Conservation (phyloP, 1,140 invertebrate species). For the Lycorma delicatula region DNA sequence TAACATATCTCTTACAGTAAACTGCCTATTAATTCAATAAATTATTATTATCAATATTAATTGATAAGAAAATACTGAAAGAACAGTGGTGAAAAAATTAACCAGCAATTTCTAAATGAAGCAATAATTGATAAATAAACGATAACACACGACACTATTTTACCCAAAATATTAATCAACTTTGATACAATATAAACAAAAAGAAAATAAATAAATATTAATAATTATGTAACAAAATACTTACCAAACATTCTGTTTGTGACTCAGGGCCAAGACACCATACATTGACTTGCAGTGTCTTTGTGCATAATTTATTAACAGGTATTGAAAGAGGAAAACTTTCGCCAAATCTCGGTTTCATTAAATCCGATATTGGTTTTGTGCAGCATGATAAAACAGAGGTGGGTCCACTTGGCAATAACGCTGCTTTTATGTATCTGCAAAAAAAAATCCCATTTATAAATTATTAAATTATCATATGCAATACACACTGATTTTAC, state of each 20-base stretch:
- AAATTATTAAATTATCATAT: too few species aligned
- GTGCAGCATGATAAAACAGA: conserved; percentile 58
- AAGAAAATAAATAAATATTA: not conserved
- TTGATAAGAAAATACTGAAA: too few species aligned
- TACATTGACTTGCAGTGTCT: conserved; percentile 84
- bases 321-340: conserved; percentile 66
- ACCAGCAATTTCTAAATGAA: too few species aligned
- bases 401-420: conserved; percentile 58
- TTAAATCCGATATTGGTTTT: conserved; percentile 58
- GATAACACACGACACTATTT: too few species aligned
- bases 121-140: too few species aligned
- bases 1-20: too few species aligned
- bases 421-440: conserved; percentile 70
- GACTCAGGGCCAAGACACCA: conserved; percentile 53
- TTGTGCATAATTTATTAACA: conserved; percentile 64
- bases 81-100: too few species aligned
- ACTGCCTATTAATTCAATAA: too few species aligned
- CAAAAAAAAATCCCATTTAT: too few species aligned
- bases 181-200: not conserved
- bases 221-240: conserved; percentile 30
- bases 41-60: too few species aligned
- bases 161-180: not conserved
- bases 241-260: conserved; percentile 75
- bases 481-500: too few species aligned
- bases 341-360: conserved; percentile 72